Evolutionary conservation across 2,113 vertebrate genomes (phyloP), one percentile per base, ranked within the genome.

Genomic region (Melanerpes aurifrons): DNA sequence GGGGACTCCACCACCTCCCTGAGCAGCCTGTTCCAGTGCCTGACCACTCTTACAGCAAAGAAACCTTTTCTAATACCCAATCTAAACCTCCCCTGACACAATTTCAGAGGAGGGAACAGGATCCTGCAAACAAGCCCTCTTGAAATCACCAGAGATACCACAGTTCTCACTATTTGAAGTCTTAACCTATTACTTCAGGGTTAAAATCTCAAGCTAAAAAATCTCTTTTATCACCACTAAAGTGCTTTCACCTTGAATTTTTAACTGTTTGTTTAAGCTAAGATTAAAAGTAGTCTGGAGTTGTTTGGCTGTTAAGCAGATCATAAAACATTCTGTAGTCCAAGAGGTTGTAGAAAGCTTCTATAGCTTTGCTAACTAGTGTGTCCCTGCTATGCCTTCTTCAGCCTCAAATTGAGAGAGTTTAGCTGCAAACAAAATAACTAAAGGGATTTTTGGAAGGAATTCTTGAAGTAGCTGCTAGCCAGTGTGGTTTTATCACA

Each of bases 181-280:
- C 40, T 70, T 69, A 21, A 62, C 29, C 56, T 69, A 12, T 57
- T 50, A 47, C 54, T 82, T 75, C 4, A 59, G 31, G 56, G 58
- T 91, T 94, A 84, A 94, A 75, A 94, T 31, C 12, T 68, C 58
- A 56, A 53, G 62, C 62, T 59, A 25, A 81, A 40, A 37, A 89
- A n/a, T 58, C 58, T 74, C 57, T 69, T 76, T 66, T 85, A 76
- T 63, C 14, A 35, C 17, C 37, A 80, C 54, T 12, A n/a, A 86
- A 86, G 58, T 68, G 61, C 15, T 91, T 90, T 68, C 78, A 86
- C 73, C 70, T 93, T 93, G 37, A 54, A 61, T 71, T 73, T 84
- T 89, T 50, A 82, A 87, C 50, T 21, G 3, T 72, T 90, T 90
- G 45, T 84, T 95, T 86, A 92, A 88, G n/a, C n/a, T 40, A 31